These are phyloP conservation scores for Phalacrocorax carbo DNA, from an alignment of 2,113 vertebrate species.

Conservation along the genomic window DNA sequence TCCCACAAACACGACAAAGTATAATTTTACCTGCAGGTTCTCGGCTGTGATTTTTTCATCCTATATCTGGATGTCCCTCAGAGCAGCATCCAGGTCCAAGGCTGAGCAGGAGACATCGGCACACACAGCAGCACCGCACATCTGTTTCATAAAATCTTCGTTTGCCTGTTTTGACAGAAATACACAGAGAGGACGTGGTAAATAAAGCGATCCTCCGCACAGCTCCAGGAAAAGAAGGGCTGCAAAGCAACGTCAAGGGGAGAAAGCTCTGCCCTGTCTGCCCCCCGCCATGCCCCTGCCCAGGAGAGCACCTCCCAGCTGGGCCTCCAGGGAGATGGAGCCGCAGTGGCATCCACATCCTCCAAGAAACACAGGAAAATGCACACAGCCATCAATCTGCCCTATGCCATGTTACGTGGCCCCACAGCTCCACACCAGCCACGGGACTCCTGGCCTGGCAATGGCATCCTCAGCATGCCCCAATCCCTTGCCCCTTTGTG, in stretches of 20 bases:
- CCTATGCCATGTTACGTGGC: fast-evolving
- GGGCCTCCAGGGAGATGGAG: conserved; percentile 71
- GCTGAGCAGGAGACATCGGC: conserved; percentile 65
- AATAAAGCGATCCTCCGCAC: background rate
- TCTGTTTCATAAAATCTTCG: conserved; percentile 77
- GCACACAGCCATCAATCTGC: fast-evolving
- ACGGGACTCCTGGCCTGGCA: background rate
- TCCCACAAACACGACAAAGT: conserved; percentile 50
- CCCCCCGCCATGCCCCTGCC: background rate
- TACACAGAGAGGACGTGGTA: background rate
- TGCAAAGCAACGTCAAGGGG: background rate
- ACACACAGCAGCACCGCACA: conserved; percentile 66
- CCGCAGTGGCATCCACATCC: conserved; percentile 64
- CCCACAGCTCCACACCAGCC: background rate
- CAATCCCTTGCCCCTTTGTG: background rate
- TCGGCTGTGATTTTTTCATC: conserved; percentile 81
- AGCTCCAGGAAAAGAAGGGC: conserved; percentile 2
- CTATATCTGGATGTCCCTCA: conserved; percentile 82
- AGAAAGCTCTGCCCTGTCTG: background rate
- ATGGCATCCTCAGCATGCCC: fast-evolving
- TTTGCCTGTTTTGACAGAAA: conserved; percentile 74
- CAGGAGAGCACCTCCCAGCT: conserved; percentile 72
- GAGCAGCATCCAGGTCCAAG: conserved; percentile 77
- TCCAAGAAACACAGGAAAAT: background rate
- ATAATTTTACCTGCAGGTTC: conserved; percentile 86